These are phyloP conservation scores for Torymus texanus DNA, from an alignment of 2,888 invertebrate genomes.

Conservation along the genomic window DNA sequence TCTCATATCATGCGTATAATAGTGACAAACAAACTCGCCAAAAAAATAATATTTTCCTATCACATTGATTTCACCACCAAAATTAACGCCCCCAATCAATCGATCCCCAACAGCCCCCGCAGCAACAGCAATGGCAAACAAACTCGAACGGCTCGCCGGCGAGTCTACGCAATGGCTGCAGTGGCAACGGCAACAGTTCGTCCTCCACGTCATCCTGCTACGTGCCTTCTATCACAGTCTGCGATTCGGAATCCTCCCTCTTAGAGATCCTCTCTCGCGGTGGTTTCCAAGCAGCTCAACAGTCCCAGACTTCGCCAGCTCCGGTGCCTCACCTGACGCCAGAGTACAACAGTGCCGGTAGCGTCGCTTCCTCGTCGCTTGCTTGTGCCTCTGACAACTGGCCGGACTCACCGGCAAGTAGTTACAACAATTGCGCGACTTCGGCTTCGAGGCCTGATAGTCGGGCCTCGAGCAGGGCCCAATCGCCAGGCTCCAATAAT, in stretches of 20 bases:
- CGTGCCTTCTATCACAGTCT: slow-evolving; percentile 47
- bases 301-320: slow-evolving; percentile 46
- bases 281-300: slow-evolving; percentile 63
- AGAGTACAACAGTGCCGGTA: slow-evolving; percentile 57
- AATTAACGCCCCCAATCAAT: background rate
- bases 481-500: slow-evolving; percentile 60
- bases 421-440: slow-evolving; percentile 58
- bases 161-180: background rate
- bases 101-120: slow-evolving; percentile 24
- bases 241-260: slow-evolving; percentile 58
- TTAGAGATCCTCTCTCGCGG: slow-evolving; percentile 60
- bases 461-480: slow-evolving; percentile 62
- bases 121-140: slow-evolving; percentile 26
- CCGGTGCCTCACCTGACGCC: slow-evolving; percentile 21
- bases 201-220: background rate
- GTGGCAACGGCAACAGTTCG: too few species aligned
- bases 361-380: slow-evolving; percentile 54
- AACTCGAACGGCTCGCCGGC: slow-evolving; percentile 14
- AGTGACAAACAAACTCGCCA: too few species aligned
- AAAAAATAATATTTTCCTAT: too few species aligned
- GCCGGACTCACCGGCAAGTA: slow-evolving; percentile 63
- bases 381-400: slow-evolving; percentile 59
- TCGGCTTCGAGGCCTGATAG: slow-evolving; percentile 60
- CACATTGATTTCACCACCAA: background rate
- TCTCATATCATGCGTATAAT: too few species aligned